A percentile compares a stretch with the other conserved stretches of the same genome.
These are phyloP conservation scores for Erannis defoliaria DNA, from an alignment of 2,888 invertebrate genomes.

Conservation along the genomic window DNA sequence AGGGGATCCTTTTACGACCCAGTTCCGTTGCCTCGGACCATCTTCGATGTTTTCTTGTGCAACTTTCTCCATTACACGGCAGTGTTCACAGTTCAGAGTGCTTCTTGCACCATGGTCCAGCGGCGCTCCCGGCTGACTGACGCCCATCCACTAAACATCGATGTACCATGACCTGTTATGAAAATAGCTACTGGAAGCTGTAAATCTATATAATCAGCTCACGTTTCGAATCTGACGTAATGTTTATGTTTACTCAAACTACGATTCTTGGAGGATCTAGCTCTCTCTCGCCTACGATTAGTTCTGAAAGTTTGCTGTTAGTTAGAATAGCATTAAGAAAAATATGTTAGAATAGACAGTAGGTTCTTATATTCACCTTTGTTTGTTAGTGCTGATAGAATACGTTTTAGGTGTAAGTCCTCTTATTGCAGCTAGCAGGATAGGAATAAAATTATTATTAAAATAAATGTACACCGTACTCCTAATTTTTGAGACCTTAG, in stretches of 20 bases:
- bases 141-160: constrained; percentile 54
- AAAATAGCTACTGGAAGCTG: constrained; percentile 80
- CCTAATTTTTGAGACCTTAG: not conserved
- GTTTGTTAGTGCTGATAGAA: too few species aligned
- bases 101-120: constrained; percentile 46
- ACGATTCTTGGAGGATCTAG: too few species aligned
- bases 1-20: constrained; percentile 86
- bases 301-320: constrained; percentile 31
- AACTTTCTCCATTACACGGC: constrained; percentile 51
- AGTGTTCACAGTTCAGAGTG: constrained; percentile 39
- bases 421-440: too few species aligned
- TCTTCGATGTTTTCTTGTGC: constrained; percentile 46
- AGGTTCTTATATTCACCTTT: not conserved
- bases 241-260: constrained; percentile 59
- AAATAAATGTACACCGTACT: too few species aligned
- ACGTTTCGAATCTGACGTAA: constrained; percentile 74
- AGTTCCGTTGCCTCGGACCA: constrained; percentile 55
- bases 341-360: constrained; percentile 14
- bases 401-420: too few species aligned
- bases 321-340: constrained; percentile 41
- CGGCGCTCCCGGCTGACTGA: constrained; percentile 66
- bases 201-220: constrained; percentile 67
- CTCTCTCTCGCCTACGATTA: too few species aligned
- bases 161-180: constrained; percentile 72
- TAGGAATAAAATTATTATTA: too few species aligned